A percentile compares a stretch with the other conserved stretches of the same genome.
Conservation (phyloP, 2,888 invertebrate species). For the Parnassius smintheus region DNA sequence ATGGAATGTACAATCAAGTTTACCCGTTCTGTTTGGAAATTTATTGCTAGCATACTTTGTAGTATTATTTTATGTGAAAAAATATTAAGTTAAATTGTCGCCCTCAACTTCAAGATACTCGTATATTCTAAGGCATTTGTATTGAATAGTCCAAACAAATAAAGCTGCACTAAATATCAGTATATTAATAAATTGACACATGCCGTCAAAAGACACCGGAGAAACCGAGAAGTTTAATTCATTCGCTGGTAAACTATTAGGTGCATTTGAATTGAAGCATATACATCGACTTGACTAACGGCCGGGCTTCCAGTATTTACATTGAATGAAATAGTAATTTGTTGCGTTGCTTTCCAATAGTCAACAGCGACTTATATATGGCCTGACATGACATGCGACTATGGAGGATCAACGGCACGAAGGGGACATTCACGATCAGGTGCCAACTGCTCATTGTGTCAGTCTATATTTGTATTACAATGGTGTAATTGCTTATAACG, state of each 20-base stretch:
- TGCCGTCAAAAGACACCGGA: slow-evolving; percentile 28
- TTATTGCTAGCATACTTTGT: too few relatives aligned
- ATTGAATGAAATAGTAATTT: slow-evolving; percentile 78
- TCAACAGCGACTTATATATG: slow-evolving; percentile 56
- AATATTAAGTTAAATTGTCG: too few relatives aligned
- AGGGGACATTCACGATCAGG: slow-evolving; percentile 47
- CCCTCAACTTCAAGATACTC: too few relatives aligned
- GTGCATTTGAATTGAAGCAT: slow-evolving; percentile 66
- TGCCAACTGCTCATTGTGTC: slow-evolving; percentile 62
- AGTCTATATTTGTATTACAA: slow-evolving; percentile 52
- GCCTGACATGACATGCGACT: slow-evolving; percentile 45
- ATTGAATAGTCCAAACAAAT: too few relatives aligned
- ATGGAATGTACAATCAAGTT: too few relatives aligned
- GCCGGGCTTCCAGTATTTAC: slow-evolving; percentile 60
- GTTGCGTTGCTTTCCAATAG: slow-evolving; percentile 58
- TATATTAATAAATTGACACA: slow-evolving; percentile 49
- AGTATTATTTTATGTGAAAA: too few relatives aligned
- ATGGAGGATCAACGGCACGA: slow-evolving; percentile 51
- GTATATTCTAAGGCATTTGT: too few relatives aligned
- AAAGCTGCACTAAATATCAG: too few relatives aligned
- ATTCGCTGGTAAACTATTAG: slow-evolving; percentile 59
- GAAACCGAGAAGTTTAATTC: slow-evolving; percentile 60
- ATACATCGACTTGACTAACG: slow-evolving; percentile 52
- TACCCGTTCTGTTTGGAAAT: too few relatives aligned
- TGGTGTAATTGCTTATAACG: slow-evolving; percentile 29